Percentiles rank a stretch among this genome's conserved stretches.
phyloP scores from a whole-genome alignment of 2,888 invertebrate genomes.

The Sphaerophoria rueppellii region DNA sequence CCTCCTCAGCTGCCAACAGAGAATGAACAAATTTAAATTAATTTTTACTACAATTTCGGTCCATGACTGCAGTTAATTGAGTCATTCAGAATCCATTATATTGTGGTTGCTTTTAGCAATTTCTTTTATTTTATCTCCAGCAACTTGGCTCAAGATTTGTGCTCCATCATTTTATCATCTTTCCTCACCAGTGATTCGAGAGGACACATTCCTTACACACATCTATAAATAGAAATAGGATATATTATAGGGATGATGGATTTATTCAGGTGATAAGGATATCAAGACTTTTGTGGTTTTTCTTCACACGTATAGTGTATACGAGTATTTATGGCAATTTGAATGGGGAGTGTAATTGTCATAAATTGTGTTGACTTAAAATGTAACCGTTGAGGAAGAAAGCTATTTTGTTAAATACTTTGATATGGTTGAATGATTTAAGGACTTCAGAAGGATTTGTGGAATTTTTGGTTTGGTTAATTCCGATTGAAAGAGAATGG shows the following conservation, averaged over 20 bases:
- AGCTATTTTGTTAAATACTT: no score
- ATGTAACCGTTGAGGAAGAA: neutral
- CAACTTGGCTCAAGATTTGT: slow-evolving; percentile 6
- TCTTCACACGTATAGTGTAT: neutral
- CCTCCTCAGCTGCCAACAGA: neutral
- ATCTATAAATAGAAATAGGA: neutral
- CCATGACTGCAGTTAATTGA: slow-evolving; percentile 51
- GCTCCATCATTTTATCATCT: slow-evolving; percentile 47
- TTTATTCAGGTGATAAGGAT: slow-evolving; percentile 33
- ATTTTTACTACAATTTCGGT: slow-evolving; percentile 37
- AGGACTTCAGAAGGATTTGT: no score
- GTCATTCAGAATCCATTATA: slow-evolving; percentile 44
- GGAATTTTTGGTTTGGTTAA: no score
- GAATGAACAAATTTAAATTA: slow-evolving; percentile 19
- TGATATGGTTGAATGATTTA: no score
- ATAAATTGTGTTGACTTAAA: neutral
- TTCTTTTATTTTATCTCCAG: slow-evolving; percentile 7
- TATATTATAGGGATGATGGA: neutral
- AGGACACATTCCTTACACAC: neutral
- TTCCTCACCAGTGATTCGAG: slow-evolving; percentile 31
- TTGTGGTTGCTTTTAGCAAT: slow-evolving; percentile 23
- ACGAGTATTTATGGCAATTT: neutral
- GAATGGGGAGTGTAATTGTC: neutral
- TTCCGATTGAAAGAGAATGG: no score
- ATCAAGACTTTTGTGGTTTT: slow-evolving; percentile 18